Evolutionary conservation across 2,888 invertebrate genomes (phyloP), one percentile per base, ranked within the genome.

Genomic region (Metalampra italica): DNA sequence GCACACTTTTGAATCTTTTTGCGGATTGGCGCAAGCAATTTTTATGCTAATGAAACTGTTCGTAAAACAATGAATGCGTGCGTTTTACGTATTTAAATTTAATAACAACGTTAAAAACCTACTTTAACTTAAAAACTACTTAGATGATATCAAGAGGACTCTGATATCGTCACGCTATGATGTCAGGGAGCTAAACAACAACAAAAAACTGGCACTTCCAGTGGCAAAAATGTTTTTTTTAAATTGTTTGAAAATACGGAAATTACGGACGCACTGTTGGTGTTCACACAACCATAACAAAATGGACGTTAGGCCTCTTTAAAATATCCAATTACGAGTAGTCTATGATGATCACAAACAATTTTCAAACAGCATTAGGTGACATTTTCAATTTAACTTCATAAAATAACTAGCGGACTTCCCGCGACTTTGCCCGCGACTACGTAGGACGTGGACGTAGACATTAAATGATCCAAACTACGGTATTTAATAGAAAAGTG

Each of bases 251-350:
- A 37, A 46, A 32, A 40, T 46, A 40, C 40, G 46, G 46, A 46
- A 46, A 46, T 40, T 13, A 32, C 12, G 34, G 22, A 46, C 15
- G 11, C 13, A 12, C 11, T 9, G 45, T 22, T 36, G 12, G 36
- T 45, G 49, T 22, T 41, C 43, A 46, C 50, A 49, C 42, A 32
- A 46, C 43, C 51, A 47, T 38, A 49, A 51, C 51, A 47, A 46
- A 46, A 29, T 51, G 51, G 48, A 22, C 37, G n/a, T 37, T 37
- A 22, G 15, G n/a, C 15, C 30, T 29, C 13, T 15, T n/a, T 9
- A 22, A 41, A 41, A 41, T 3, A 12, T 39, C 13, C 2, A 22
- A 22, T 22, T 22, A n/a, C n/a, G n/a, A n/a, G n/a, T n/a, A 22
- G 22, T 22, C 22, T 22, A 22, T 5, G 22, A 22, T 22, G 22